A percentile compares a stretch with the other conserved stretches of the same genome.
Conservation (phyloP, 2,797 vertebrate genomes). For the Pseudochirops cupreus region DNA sequence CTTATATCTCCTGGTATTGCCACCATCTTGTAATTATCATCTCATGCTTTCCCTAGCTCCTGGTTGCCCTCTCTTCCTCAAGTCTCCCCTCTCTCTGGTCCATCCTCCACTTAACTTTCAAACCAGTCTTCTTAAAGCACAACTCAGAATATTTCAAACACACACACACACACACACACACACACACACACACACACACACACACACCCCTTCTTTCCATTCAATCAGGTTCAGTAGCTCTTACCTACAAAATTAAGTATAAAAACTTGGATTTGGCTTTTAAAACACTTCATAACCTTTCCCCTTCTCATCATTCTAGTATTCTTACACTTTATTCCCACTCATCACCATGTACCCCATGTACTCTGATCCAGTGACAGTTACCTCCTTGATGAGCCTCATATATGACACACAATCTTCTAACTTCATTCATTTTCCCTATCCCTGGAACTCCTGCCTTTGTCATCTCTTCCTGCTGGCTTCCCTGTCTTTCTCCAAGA, state of each 20-base stretch:
- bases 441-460: neutral
- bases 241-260: neutral
- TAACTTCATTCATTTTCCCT: neutral
- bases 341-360: neutral
- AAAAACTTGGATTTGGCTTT: neutral
- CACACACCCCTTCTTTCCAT: neutral
- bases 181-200: neutral
- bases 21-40: neutral
- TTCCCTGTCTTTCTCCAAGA: neutral
- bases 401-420: neutral
- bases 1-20: neutral
- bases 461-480: too few relatives aligned
- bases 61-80: neutral
- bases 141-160: neutral
- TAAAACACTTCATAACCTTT: neutral
- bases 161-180: neutral
- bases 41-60: neutral
- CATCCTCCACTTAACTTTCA: neutral
- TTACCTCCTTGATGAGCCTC: neutral
- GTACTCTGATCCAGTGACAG: neutral
- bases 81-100: neutral
- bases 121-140: neutral
- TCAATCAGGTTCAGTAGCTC: neutral
- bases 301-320: neutral
- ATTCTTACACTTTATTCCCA: neutral